Base-by-base conservation (phyloP, 2,113 vertebrate genomes). In the Calyptomena viridis region DNA sequence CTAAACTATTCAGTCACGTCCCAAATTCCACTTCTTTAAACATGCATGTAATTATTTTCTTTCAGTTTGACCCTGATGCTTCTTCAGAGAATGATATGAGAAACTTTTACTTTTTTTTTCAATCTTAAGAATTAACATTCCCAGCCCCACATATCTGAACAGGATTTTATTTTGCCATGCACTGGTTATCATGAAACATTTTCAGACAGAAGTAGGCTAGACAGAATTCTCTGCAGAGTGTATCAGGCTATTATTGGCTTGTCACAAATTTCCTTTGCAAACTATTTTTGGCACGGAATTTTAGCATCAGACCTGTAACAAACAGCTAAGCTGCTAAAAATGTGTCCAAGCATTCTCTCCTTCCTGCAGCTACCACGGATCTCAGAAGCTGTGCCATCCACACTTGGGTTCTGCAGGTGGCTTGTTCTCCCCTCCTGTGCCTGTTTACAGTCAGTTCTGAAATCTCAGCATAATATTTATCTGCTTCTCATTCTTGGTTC, bases 211-310 rank as follows among this genome's bases (percentile, higher is more conserved):
- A 88, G 59, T 50, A 63, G 83, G 75, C 72, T 31, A 47, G 76
- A 50, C 16, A 37, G 91, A 86, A 84, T 83, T 80, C 79, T 88
- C 10, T 6, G 83, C 33, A 33, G 56, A 78, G 58, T 8, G 4
- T 19, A 19, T 46, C 42, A 72, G 62, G 69, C 46, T 83, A 37
- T 87, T 94, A 87, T 9, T 87, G 74, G 87, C 66, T 93, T 93
- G 78, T 71, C 81, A 91, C 62, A 42, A 59, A 81, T 47, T 69
- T 91, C 77, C 83, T 89, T 46, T 74, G 47, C 24, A 25, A 82
- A 58, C 66, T 85, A 58, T 85, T 82, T 95, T 87, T 95, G 94
- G 81, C 49, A 46, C 6, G 25, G n/a, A 85, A 56, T 88, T 85
- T 92, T 62, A 92, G 66, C 82, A 72, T 37, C 49, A 83, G 58